Evolutionary conservation across 2,888 invertebrate species (phyloP), one percentile per base, ranked within the genome.

Genomic region (Alloplasta piceator): DNA sequence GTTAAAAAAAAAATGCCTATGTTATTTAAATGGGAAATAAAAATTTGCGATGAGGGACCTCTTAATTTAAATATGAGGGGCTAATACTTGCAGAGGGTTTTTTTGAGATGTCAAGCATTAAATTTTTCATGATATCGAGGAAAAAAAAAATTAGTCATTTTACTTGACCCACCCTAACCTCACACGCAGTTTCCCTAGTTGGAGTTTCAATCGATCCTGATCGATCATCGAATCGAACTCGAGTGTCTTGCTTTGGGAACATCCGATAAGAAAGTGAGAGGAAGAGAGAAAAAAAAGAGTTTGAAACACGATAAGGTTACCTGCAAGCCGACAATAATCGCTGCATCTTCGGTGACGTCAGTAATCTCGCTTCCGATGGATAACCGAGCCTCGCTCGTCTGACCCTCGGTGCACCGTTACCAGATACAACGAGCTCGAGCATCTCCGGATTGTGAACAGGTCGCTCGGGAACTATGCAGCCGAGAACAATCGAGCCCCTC

Each of bases 311-410:
- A 46, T 46, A 56, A 26, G 26, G 58, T 83, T 87, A 92, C 92
- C 92, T 92, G 90, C 94, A 94, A 83, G 92, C 93, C 10, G 92
- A 90, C 68, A 93, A 84, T 80, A 93, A 92, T 82, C 92, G 91
- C 82, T 93, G 93, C 88, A 93, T 93, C 85, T 92, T 92, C 56
- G 93, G 93, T 38, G 93, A 93, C 56, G 93, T 92, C 80, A 93
- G 89, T 16, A 93, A 88, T 71, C 92, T 89, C 46, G 91, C 90
- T 82, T 93, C 93, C 60, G 93, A 93, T 16, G 92, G 91, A 84
- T 92, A 92, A 55, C 92, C 92, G 43, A 92, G 86, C 63, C 90
- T 85, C 6, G 92, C 91, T 81, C 91, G 86, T 83, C 91, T 88
- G 67, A 92, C 89, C 85, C 91, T 85, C 68, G 92, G 90, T 80